These are phyloP conservation scores for Hyperoplus lanceolatus DNA, from an alignment of 2,797 vertebrate genomes.

Conservation along the genomic window DNA sequence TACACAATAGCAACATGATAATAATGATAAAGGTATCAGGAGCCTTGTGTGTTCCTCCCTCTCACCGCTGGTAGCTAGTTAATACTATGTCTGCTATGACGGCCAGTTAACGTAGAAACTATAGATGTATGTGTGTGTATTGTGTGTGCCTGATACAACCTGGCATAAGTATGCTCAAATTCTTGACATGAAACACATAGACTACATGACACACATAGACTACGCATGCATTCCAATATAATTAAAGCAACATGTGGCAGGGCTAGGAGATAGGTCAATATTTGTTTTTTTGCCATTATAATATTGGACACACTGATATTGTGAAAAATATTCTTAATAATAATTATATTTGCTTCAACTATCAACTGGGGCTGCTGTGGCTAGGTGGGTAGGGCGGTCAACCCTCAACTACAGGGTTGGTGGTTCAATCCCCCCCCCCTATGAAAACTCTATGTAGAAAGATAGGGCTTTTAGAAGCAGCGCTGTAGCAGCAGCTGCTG, in stretches of 20 bases:
- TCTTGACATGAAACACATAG: no score
- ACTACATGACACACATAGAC: no score
- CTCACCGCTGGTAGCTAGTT: conserved; percentile 39
- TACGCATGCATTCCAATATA: no score
- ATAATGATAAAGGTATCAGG: background rate
- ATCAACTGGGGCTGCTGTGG: no score
- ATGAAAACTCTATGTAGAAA: no score
- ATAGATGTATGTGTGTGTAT: conserved; percentile 4
- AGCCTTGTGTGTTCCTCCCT: background rate
- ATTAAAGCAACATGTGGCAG: no score
- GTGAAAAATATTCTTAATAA: background rate
- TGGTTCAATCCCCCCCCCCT: no score
- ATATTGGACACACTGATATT: background rate
- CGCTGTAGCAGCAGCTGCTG: no score
- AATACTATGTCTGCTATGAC: conserved; percentile 30
- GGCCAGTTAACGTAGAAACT: conserved; percentile 58
- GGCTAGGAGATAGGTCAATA: background rate
- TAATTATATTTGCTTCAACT: background rate
- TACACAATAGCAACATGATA: background rate
- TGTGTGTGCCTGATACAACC: conserved; percentile 1
- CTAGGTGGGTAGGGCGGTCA: no score
- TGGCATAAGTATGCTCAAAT: background rate
- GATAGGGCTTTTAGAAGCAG: no score
- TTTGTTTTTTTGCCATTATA: background rate
- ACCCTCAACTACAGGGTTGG: no score